Percentiles rank a stretch among this genome's conserved stretches.
These are phyloP conservation scores for Piezodorus guildinii DNA, from an alignment of 1,140 invertebrate species.

Conservation along the genomic window DNA sequence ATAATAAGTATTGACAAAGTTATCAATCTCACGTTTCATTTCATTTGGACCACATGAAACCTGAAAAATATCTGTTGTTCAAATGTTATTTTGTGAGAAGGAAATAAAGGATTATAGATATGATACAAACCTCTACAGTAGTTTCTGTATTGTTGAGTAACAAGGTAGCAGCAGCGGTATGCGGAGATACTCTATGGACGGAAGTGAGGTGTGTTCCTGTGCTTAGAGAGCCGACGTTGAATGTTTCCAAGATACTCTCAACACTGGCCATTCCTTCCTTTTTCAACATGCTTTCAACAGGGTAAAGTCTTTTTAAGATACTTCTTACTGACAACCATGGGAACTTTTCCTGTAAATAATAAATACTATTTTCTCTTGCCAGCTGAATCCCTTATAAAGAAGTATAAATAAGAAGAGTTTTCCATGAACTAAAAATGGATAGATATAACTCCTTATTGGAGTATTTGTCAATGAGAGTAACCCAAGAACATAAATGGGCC, in stretches of 20 bases:
- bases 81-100: neutral
- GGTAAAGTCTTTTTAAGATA: slow-evolving; percentile 66
- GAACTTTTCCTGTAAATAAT: slow-evolving; percentile 46
- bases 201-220: neutral
- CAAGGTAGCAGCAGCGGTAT: slow-evolving; percentile 1
- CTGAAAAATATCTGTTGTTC: slow-evolving; percentile 1
- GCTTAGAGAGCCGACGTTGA: slow-evolving; percentile 38
- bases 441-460: too few species aligned
- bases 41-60: slow-evolving; percentile 5
- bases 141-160: neutral
- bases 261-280: slow-evolving; percentile 59
- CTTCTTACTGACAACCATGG: slow-evolving; percentile 51
- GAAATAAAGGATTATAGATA: neutral
- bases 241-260: slow-evolving; percentile 48
- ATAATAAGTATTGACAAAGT: slow-evolving; percentile 49
- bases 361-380: too few species aligned
- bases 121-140: neutral
- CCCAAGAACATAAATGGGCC: too few species aligned
- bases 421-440: too few species aligned
- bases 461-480: too few species aligned
- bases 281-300: slow-evolving; percentile 63
- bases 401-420: too few species aligned
- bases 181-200: slow-evolving; percentile 10
- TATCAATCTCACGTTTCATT: neutral
- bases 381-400: too few species aligned